These are phyloP conservation scores for Cichlasoma orientale DNA, from an alignment of 2,797 vertebrate genomes.

Conservation along the genomic window DNA sequence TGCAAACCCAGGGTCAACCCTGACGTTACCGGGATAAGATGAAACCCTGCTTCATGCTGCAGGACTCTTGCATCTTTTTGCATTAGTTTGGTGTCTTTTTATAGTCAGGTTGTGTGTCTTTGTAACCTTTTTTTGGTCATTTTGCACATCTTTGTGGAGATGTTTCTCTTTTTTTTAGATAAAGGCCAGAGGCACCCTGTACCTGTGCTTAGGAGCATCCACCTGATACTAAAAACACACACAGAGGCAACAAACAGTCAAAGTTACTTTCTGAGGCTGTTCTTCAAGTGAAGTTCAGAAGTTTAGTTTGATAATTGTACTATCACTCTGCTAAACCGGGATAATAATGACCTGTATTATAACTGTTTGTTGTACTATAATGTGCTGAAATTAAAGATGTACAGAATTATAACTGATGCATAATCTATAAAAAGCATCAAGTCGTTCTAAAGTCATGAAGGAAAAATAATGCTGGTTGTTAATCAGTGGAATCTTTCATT, in stretches of 20 bases:
- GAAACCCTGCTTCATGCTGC: too few species aligned
- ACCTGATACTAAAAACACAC: neutral
- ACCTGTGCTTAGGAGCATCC: neutral
- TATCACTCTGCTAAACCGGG: neutral
- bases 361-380: neutral
- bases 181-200: too few species aligned
- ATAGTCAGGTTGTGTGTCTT: too few species aligned
- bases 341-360: neutral
- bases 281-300: neutral
- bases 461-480: neutral
- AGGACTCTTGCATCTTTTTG: too few species aligned
- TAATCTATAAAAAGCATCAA: neutral
- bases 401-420: neutral
- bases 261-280: neutral
- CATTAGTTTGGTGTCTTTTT: too few species aligned
- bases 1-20: too few species aligned
- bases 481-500: neutral
- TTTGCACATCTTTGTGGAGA: too few species aligned
- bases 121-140: too few species aligned
- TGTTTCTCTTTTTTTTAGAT: too few species aligned
- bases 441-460: neutral
- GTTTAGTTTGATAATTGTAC: neutral
- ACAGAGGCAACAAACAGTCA: neutral
- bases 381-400: neutral
- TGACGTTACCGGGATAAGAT: too few species aligned